Percentiles rank a stretch among this genome's conserved stretches.
phyloP scores from a whole-genome alignment of 2,797 vertebrate species.

The Poecilia picta region DNA sequence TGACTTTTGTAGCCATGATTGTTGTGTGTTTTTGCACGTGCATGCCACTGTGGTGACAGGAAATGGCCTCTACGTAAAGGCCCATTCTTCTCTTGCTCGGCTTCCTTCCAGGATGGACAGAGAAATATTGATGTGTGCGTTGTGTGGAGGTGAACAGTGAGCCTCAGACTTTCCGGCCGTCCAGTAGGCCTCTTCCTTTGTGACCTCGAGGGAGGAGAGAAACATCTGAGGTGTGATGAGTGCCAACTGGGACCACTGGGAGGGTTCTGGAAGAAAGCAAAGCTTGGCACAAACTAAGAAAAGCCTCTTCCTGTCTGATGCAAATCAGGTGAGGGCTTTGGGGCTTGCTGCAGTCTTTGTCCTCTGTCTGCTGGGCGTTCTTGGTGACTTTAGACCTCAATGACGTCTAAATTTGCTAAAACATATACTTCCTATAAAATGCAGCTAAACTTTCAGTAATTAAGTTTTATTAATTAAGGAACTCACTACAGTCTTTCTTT shows the following conservation, averaged over 20 bases:
- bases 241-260: slow-evolving; percentile 67
- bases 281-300: slow-evolving; percentile 45
- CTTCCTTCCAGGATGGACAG: slow-evolving; percentile 80
- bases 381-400: slow-evolving; percentile 23
- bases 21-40: slow-evolving; percentile 54
- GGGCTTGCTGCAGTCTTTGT: slow-evolving; percentile 57
- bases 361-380: slow-evolving; percentile 48
- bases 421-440: neutral
- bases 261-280: slow-evolving; percentile 6
- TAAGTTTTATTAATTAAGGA: neutral
- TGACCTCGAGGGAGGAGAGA: slow-evolving; percentile 49
- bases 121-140: slow-evolving; percentile 54
- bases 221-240: slow-evolving; percentile 42
- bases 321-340: slow-evolving; percentile 60
- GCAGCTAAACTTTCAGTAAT: neutral
- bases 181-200: slow-evolving; percentile 64
- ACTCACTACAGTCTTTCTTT: neutral
- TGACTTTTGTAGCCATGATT: slow-evolving; percentile 44
- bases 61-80: slow-evolving; percentile 70
- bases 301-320: slow-evolving; percentile 58
- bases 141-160: slow-evolving; percentile 53
- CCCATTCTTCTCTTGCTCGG: slow-evolving; percentile 77
- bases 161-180: slow-evolving; percentile 38
- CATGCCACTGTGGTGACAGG: slow-evolving; percentile 56
- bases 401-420: slow-evolving; percentile 6